These are phyloP conservation scores for Eurypyga helias DNA, from an alignment of 2,113 vertebrate genomes.

Conservation along the genomic window DNA sequence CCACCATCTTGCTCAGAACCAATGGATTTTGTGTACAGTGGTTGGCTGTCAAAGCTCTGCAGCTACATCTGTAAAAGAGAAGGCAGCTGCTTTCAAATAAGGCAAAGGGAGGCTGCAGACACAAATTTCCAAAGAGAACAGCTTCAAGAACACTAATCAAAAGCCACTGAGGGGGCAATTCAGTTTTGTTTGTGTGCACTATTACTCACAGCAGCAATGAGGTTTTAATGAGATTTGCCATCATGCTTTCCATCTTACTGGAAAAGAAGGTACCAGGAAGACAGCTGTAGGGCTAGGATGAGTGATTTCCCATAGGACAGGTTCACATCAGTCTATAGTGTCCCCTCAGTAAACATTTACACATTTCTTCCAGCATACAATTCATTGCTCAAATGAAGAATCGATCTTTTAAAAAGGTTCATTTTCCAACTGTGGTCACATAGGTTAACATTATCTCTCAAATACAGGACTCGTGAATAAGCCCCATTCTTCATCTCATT, in stretches of 20 bases:
- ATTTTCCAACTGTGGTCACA: background rate
- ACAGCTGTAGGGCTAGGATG: background rate
- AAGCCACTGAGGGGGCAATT: background rate
- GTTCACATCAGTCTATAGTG: background rate
- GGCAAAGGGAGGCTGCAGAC: background rate
- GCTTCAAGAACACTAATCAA: background rate
- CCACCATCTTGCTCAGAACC: too few species aligned
- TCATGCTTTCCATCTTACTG: background rate
- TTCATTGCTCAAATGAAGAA: background rate
- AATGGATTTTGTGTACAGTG: fast-evolving
- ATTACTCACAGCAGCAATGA: background rate
- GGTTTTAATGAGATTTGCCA: background rate
- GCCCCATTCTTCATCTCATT: background rate
- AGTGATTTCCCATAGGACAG: background rate
- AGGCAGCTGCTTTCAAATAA: background rate
- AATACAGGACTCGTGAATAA: background rate
- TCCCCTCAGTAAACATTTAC: background rate
- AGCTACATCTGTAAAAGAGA: background rate
- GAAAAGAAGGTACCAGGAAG: background rate
- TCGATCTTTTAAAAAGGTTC: background rate
- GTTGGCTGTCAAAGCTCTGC: background rate
- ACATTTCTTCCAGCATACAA: background rate
- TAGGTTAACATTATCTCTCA: background rate
- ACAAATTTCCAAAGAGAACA: background rate
- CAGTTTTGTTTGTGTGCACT: background rate